Evolutionary conservation across 2,888 invertebrate species (phyloP), one percentile per base, ranked within the genome.

Genomic region (Apamea sordens): DNA sequence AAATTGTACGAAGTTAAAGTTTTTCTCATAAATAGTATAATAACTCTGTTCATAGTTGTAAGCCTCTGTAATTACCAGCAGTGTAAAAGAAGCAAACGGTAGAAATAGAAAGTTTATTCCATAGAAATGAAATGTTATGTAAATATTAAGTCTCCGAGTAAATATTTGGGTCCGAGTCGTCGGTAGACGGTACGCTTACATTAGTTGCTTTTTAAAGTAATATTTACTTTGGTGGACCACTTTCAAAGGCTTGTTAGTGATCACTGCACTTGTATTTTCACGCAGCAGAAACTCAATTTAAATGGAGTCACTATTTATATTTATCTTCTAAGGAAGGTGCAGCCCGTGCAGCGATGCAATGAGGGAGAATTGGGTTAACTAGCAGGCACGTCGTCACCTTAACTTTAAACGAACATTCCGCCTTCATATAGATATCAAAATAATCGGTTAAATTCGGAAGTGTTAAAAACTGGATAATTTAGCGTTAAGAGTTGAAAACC

Each of bases 61-160:
- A 69, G 80, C 41, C 70, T 67, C 56, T 56, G 67, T 86, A 87
- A 79, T 85, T 85, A 80, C 73, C 69, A 73, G 65, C 87, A 76
- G 50, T 53, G 72, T 67, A 76, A 73, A 76, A 85, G 77, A 87
- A 75, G 76, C 69, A 85, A 74, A 85, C 77, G 72, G 75, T 81
- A 87, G 86, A 89, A 89, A 89, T 89, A 90, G 92, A 93, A 93
- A 93, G 92, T 94, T 92, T 92, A 93, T 93, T 93, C 89, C 90
- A 86, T 89, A 91, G 92, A 93, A 93, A 93, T 92, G 92, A 93
- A 93, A 93, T 93, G 92, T 92, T 93, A 89, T 92, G 94, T 95
- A 95, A 95, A 95, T 94, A 94, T 91, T 86, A 90, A 92, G 90
- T 91, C 89, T 88, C 80, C 83, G 86, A 86, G 91, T 94, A 94